A percentile compares a stretch with the other conserved stretches of the same genome.
phyloP scores from a whole-genome alignment of 2,797 vertebrate species.

The Glossophaga mutica region DNA sequence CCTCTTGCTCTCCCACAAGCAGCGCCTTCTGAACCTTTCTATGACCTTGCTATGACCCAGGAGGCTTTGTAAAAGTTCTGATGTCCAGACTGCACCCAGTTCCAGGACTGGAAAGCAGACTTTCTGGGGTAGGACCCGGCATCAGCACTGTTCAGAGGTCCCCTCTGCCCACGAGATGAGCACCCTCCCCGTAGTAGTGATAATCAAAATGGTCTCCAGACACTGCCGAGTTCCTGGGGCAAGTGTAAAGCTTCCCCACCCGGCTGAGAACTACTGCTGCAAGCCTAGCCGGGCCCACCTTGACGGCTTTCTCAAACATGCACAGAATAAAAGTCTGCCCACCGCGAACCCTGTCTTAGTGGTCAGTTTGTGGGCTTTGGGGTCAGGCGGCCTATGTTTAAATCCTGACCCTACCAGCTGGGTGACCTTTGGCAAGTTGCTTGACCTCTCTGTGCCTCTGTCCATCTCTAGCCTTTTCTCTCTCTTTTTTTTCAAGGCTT shows the following conservation, averaged over 20 bases:
- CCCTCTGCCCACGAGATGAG: background rate
- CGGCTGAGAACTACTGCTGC: accelerated
- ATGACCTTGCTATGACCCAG: background rate
- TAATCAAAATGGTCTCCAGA: background rate
- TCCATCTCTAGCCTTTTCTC: background rate
- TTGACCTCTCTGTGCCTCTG: background rate
- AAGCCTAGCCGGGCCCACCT: background rate
- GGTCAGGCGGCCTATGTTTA: background rate
- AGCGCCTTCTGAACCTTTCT: background rate
- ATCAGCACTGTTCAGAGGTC: background rate
- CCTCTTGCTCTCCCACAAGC: background rate
- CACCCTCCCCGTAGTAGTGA: background rate
- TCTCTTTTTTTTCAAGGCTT: background rate
- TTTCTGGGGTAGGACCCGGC: background rate
- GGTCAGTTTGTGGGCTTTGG: background rate
- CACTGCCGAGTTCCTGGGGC: background rate
- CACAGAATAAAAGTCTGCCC: background rate
- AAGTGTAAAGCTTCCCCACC: background rate
- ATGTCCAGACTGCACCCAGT: background rate
- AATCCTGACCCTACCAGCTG: background rate
- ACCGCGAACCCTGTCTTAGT: background rate
- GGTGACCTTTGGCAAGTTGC: background rate
- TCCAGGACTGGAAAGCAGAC: background rate
- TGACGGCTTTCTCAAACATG: background rate
- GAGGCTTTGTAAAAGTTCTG: background rate